Base-by-base conservation (phyloP, 2,113 vertebrate genomes). In the Uropsilus gracilis region DNA sequence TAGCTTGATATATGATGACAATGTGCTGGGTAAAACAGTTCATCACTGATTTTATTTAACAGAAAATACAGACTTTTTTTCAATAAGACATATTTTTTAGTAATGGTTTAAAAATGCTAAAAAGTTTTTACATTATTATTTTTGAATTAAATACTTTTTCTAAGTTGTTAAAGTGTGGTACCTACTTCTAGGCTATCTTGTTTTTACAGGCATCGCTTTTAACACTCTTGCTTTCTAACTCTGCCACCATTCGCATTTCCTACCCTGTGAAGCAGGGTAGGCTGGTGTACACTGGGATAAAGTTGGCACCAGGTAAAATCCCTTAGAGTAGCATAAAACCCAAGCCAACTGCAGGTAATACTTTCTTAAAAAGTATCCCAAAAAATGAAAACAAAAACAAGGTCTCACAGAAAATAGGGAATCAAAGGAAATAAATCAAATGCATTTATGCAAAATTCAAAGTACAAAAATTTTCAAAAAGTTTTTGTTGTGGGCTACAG, bases 121-220 rank as follows among this genome's bases (percentile, higher is more conserved):
- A 92, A 72, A 68, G 64, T 39, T 78, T 78, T 72, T 32, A 55
- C 55, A 76, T 90, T 66, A 92, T n/a, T 32, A 57, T 82, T 34
- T 32, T 72, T 30, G 71, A 68, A 75, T 83, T 81, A 87, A 91
- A 57, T 28, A 80, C 22, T 39, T 82, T 18, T 88, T 39, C 28
- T 77, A 48, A 57, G 30, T 34, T 24, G 76, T 80, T 91, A 48
- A 48, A 77, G 53, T 0, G 2, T 26, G 68, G 24, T 59, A n/a
- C 46, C 44, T 55, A 22, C 9, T 55, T 55, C 24, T 37, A 68
- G 46, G 69, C 17, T 34, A 46, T 4, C 2, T 1, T 48, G 22
- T 46, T 76, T 76, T 87, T 50, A 72, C 14, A 13, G 34, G 50
- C 20, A 55, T 8, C 7, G 53, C 18, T 11, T 17, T 22, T 7